phyloP scores from a whole-genome alignment of 2,113 vertebrate genomes.

The Pseudopipra pipra region DNA sequence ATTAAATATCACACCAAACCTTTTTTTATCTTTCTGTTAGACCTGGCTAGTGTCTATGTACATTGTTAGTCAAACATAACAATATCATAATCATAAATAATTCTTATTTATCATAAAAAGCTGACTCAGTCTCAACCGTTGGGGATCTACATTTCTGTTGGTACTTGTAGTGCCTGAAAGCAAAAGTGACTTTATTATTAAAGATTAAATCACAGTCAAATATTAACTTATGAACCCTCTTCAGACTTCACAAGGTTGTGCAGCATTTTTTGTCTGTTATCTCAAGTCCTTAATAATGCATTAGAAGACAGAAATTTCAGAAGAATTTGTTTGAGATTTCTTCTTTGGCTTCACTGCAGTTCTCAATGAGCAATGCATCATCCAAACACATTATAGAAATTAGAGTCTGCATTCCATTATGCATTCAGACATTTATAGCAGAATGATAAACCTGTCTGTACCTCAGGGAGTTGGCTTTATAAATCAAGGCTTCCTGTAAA shows the following conservation, averaged over 20 bases:
- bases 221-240: neutral
- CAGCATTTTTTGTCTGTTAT: slow-evolving; percentile 44
- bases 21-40: slow-evolving; percentile 47
- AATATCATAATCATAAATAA: slow-evolving; percentile 27
- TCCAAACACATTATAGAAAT: slow-evolving; percentile 73
- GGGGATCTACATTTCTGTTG: neutral
- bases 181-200: slow-evolving; percentile 7
- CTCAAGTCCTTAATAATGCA: slow-evolving; percentile 65
- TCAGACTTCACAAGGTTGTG: slow-evolving; percentile 14
- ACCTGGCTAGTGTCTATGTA: slow-evolving; percentile 22
- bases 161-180: neutral
- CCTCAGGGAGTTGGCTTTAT: slow-evolving; percentile 66
- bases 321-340: slow-evolving; percentile 56
- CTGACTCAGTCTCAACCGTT: neutral
- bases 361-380: slow-evolving; percentile 70
- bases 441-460: slow-evolving; percentile 72
- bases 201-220: slow-evolving; percentile 22
- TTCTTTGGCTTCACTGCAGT: slow-evolving; percentile 51
- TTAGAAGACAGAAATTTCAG: slow-evolving; percentile 46
- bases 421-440: slow-evolving; percentile 74
- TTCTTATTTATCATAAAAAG: slow-evolving; percentile 43
- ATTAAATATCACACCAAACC: slow-evolving; percentile 8
- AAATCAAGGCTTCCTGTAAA: slow-evolving; percentile 71
- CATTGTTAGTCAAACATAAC: slow-evolving; percentile 21
- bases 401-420: slow-evolving; percentile 71